Percentiles rank a stretch among this genome's conserved stretches.
These are phyloP conservation scores for Hydrotaea cyrtoneurina DNA, from an alignment of 2,888 invertebrate species.

Conservation along the genomic window DNA sequence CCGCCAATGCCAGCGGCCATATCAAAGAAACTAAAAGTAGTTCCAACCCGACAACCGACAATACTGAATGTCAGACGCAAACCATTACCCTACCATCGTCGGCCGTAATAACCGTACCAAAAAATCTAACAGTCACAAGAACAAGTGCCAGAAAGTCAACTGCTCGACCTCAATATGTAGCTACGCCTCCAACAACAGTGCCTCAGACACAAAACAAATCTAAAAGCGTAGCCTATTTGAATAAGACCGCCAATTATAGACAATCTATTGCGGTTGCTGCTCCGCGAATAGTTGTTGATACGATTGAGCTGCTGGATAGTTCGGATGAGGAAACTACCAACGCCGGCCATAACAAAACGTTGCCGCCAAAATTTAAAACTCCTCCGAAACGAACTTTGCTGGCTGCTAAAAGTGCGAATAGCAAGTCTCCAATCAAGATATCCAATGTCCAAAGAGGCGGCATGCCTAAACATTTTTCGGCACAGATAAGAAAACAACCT, in stretches of 20 bases:
- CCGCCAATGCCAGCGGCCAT: no score
- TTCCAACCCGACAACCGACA: not conserved
- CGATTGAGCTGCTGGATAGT: slow-evolving; percentile 70
- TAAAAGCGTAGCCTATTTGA: slow-evolving; percentile 52
- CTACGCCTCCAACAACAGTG: slow-evolving; percentile 15
- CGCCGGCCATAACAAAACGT: not conserved
- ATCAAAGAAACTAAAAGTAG: not conserved
- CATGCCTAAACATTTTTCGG: slow-evolving; percentile 41
- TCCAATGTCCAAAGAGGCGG: not conserved
- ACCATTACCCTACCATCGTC: slow-evolving; percentile 27
- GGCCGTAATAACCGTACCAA: slow-evolving; percentile 46
- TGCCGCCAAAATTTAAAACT: slow-evolving; percentile 12
- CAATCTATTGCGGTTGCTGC: not conserved
- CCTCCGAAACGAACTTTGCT: slow-evolving; percentile 64
- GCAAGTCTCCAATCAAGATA: slow-evolving; percentile 49
- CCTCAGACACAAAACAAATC: slow-evolving; percentile 40
- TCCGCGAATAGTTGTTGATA: slow-evolving; percentile 57
- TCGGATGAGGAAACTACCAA: slow-evolving; percentile 66
- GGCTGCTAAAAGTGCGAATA: slow-evolving; percentile 54
- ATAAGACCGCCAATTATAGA: slow-evolving; percentile 39
- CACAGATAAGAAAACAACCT: slow-evolving; percentile 45
- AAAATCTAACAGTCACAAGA: slow-evolving; percentile 55
- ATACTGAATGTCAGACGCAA: not conserved
- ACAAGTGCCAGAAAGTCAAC: slow-evolving; percentile 64
- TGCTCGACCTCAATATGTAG: slow-evolving; percentile 45